A percentile compares a stretch with the other conserved stretches of the same genome.
These are phyloP conservation scores for Nyctalus aviator DNA, from an alignment of 2,797 vertebrate species.

Conservation along the genomic window DNA sequence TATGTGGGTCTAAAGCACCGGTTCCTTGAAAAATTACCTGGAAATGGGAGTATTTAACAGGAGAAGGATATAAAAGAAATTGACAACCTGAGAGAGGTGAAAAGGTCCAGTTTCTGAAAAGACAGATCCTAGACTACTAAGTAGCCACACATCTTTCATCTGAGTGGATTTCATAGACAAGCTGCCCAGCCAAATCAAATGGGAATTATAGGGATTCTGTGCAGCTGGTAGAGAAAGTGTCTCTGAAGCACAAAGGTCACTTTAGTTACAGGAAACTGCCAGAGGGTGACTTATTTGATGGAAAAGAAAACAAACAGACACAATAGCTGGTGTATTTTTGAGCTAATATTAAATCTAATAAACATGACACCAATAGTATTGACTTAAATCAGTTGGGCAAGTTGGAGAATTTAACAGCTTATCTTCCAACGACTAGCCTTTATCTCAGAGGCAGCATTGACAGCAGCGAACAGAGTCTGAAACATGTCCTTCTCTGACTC, in stretches of 20 bases:
- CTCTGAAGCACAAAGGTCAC: slow-evolving; percentile 85
- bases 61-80: slow-evolving; percentile 59
- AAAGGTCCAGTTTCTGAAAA: slow-evolving; percentile 59
- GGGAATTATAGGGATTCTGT: slow-evolving; percentile 81
- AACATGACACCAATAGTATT: slow-evolving; percentile 75
- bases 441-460: slow-evolving; percentile 59
- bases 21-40: slow-evolving; percentile 65
- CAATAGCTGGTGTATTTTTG: slow-evolving; percentile 84
- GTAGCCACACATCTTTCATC: slow-evolving; percentile 76
- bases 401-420: slow-evolving; percentile 68
- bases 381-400: slow-evolving; percentile 65
- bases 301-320: slow-evolving; percentile 82
- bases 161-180: slow-evolving; percentile 77
- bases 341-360: slow-evolving; percentile 83
- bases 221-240: slow-evolving; percentile 82
- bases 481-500: slow-evolving; percentile 43
- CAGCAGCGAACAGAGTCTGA: slow-evolving; percentile 51
- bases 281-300: slow-evolving; percentile 85
- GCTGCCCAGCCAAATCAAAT: slow-evolving; percentile 79
- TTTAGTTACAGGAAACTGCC: slow-evolving; percentile 87
- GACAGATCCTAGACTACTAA: slow-evolving; percentile 59
- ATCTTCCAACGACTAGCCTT: slow-evolving; percentile 58
- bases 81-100: slow-evolving; percentile 55
- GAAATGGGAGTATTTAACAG: slow-evolving; percentile 49
- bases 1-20: background rate